Conservation (phyloP, 1,140 invertebrate species). For the Zophobas atratus region DNA sequence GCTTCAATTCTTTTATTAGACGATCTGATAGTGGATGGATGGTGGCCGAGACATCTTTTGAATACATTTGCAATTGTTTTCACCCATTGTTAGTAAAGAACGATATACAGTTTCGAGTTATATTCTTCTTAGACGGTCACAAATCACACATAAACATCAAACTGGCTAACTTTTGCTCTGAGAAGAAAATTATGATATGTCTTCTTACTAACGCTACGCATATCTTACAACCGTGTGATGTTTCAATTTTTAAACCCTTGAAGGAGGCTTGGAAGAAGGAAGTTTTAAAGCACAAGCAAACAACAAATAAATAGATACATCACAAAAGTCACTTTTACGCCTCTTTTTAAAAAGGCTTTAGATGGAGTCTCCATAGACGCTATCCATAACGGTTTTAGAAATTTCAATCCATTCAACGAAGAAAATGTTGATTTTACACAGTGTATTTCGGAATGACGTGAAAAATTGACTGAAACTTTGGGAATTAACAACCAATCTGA, state of each 20-base stretch:
- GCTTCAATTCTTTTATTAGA: not conserved
- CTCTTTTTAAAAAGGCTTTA: not conserved
- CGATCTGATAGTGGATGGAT: not conserved
- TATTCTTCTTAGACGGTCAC: not conserved
- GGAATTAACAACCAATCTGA: too few species aligned
- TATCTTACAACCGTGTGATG: conserved; percentile 47
- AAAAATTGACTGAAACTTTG: too few species aligned
- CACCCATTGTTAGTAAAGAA: too few species aligned
- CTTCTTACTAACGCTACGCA: conserved; percentile 36
- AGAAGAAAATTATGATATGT: not conserved
- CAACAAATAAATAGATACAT: conserved; percentile 2
- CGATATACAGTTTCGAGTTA: not conserved
- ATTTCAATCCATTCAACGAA: too few species aligned
- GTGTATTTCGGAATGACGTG: too few species aligned
- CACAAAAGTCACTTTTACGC: not conserved
- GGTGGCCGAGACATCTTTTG: not conserved
- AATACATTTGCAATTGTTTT: not conserved
- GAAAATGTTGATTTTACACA: too few species aligned
- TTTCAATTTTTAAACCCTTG: conserved; percentile 47
- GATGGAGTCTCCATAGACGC: not conserved
- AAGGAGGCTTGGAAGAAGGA: conserved; percentile 38
- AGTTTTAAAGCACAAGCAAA: conserved; percentile 19
- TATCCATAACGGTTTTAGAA: too few species aligned
- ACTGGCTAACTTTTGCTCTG: not conserved
- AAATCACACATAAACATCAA: not conserved